A percentile compares a stretch with the other conserved stretches of the same genome.
Conservation (phyloP, 1,140 invertebrate species). For the Neodiprion fabricii region DNA sequence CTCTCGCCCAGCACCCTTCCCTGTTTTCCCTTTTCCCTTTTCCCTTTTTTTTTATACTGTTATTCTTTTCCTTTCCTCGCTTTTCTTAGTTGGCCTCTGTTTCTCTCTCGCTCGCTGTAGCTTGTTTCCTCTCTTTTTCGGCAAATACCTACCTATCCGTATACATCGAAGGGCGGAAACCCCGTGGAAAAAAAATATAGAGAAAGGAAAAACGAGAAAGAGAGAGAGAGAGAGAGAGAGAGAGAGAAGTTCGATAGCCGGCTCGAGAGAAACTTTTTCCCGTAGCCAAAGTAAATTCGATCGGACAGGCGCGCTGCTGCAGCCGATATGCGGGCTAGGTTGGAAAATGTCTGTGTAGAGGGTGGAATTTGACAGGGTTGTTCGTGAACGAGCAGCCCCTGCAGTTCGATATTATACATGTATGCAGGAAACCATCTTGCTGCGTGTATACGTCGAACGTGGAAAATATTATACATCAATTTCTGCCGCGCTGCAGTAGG, state of each 20-base stretch:
- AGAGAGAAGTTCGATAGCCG: background rate
- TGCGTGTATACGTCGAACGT: too few species aligned
- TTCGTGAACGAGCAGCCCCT: too few species aligned
- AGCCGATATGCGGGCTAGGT: too few species aligned
- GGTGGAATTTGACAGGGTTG: too few species aligned
- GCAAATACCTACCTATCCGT: background rate
- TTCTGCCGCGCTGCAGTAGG: too few species aligned
- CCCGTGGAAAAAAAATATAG: background rate
- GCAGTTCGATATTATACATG: too few species aligned
- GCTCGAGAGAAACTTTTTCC: background rate
- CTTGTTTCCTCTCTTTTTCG: background rate
- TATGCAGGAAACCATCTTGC: too few species aligned
- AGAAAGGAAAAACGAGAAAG: background rate
- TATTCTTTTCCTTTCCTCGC: background rate
- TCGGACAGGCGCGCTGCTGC: background rate
- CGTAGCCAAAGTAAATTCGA: background rate
- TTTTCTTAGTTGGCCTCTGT: background rate
- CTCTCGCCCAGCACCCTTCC: slow-evolving; percentile 20
- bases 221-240: background rate
- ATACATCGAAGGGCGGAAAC: background rate
- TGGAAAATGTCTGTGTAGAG: too few species aligned
- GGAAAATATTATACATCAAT: too few species aligned
- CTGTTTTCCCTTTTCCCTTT: slow-evolving; percentile 8
- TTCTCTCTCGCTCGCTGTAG: background rate
- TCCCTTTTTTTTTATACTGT: background rate